Base-by-base conservation (phyloP, 2,888 invertebrate genomes). In the Hymenopus coronatus region DNA sequence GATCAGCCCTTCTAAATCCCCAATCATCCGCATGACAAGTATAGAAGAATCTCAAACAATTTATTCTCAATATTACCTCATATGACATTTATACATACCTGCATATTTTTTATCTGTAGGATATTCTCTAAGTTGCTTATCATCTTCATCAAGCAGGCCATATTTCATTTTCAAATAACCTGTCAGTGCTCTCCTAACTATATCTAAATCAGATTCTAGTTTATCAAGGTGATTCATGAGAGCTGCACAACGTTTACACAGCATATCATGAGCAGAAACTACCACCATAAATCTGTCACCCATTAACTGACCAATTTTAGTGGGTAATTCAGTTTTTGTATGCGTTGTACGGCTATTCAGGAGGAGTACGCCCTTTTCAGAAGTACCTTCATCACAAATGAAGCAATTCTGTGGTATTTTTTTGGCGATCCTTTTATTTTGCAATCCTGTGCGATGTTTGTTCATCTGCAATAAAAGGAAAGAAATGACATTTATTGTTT, bases 271-370 rank as follows among this genome's bases (percentile, higher is more conserved):
- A 4, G 92, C 92, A 88, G 93, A 93, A 4, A 94, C 93, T 89
- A 94, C 93, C 4, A 94, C 94, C 91, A 94, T 92, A 91, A 93
- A 94, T 14, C 93, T 93, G 91, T 94, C 93, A 46, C 94, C 94
- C 88, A 94, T 93, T 86, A 94, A 91, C 91, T 94, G 93, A 2
- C 93, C 94, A 91, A 94, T 93, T 92, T 94, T 94, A 90, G 94
- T 94, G 88, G 94, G 94, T 88, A 94, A 92, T 90, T 93, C 93
- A 88, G 93, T 93, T 88, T 93, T 92, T 20, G 94, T 93, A 91
- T 93, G 93, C 54, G 93, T 92, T 88, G 94, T 94, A n/a, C 83
- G 86, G 15, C 88, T 89, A 27, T 88, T n/a, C 28, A 90, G 70
- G n/a, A 94, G 91, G 20, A 92, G 91, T 89, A 93, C 92, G 30